Conservation (phyloP, 2,888 invertebrate genomes). For the Limnephilus auricula region DNA sequence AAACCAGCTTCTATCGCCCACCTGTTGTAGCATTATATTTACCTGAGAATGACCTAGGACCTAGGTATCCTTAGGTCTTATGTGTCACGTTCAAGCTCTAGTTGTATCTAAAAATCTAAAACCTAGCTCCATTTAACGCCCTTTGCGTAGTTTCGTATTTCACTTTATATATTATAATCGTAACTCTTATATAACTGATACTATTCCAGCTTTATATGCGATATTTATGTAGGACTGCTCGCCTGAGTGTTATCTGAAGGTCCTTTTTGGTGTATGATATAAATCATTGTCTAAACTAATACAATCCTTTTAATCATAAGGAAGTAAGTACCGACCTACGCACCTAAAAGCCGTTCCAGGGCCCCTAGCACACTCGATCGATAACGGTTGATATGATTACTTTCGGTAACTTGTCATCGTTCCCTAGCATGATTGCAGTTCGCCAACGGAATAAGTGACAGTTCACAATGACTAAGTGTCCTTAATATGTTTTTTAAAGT, state of each 20-base stretch:
- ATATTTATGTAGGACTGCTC: neutral
- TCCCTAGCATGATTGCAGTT: too few relatives aligned
- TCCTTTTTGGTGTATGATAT: too few relatives aligned
- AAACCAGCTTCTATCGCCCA: neutral
- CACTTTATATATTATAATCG: neutral
- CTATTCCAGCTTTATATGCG: neutral
- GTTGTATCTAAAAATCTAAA: neutral
- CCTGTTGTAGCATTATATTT: neutral
- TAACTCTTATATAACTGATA: neutral
- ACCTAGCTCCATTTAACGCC: neutral
- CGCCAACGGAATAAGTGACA: too few relatives aligned
- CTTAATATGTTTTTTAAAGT: too few relatives aligned
- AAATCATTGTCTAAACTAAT: too few relatives aligned
- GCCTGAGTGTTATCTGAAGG: neutral
- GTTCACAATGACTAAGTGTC: too few relatives aligned
- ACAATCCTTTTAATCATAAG: neutral
- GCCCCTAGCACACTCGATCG: too few relatives aligned
- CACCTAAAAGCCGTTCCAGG: neutral
- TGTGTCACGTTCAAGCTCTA: neutral
- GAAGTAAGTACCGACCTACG: neutral
- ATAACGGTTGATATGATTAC: too few relatives aligned
- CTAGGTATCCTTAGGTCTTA: neutral
- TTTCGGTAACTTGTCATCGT: too few relatives aligned
- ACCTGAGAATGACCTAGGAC: neutral
- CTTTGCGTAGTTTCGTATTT: neutral